Conservation (phyloP, 2,797 vertebrate genomes). For the Lagodon rhomboides region DNA sequence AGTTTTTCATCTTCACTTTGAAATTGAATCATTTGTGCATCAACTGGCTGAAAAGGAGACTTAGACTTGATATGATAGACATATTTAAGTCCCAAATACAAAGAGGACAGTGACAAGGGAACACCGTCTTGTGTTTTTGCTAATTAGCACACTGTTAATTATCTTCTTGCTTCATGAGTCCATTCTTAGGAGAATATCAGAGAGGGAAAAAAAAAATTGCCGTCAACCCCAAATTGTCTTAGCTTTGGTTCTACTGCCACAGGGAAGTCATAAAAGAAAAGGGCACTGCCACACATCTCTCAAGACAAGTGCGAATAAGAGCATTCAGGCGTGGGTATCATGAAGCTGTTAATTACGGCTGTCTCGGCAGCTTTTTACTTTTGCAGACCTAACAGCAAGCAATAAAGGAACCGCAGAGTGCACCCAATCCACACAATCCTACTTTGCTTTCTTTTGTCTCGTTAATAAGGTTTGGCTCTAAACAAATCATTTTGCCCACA, state of each 20-base stretch:
- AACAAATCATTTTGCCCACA: constrained; percentile 48
- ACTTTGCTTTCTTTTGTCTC: constrained; percentile 39
- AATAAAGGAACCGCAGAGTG: constrained; percentile 16
- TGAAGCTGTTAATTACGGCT: constrained; percentile 52
- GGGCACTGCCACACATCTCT: constrained; percentile 20
- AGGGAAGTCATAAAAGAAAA: constrained; percentile 36
- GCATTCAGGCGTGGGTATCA: constrained; percentile 13
- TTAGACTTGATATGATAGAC: constrained; percentile 24
- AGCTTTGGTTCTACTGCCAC: constrained; percentile 28
- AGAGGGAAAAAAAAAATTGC: not conserved
- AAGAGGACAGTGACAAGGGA: constrained; percentile 8
- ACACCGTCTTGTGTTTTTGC: not conserved
- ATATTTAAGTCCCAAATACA: constrained; percentile 5
- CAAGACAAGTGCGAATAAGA: constrained; percentile 35
- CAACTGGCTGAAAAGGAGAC: constrained; percentile 29
- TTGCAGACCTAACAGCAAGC: constrained; percentile 9
- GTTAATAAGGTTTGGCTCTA: constrained; percentile 45
- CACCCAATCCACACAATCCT: constrained; percentile 30
- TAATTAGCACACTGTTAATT: constrained; percentile 34
- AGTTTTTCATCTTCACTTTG: constrained; percentile 79
- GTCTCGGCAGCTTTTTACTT: constrained; percentile 20
- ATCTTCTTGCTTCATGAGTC: constrained; percentile 15
- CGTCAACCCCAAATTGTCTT: constrained; percentile 31
- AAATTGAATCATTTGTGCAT: constrained; percentile 51
- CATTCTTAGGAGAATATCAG: not conserved